phyloP scores from a whole-genome alignment of 2,113 vertebrate species.

The Megaptera novaeangliae region DNA sequence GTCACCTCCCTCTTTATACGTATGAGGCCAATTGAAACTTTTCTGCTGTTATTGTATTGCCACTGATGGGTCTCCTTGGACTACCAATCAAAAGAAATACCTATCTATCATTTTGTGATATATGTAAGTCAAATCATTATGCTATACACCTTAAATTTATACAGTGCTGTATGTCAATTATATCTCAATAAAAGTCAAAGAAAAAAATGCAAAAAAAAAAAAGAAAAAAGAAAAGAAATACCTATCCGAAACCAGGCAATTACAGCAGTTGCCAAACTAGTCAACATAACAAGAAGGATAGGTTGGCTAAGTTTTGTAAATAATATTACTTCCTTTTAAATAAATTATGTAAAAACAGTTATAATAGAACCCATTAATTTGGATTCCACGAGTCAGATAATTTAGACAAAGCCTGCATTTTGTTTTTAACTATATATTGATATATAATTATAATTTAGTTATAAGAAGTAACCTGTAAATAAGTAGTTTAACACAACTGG shows the following conservation, averaged over 20 bases:
- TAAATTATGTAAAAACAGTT: constrained; percentile 1
- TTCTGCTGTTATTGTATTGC: neutral
- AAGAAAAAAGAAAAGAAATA: neutral
- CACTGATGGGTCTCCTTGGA: neutral
- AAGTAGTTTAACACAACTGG: neutral
- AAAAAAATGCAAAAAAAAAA: neutral
- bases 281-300: neutral
- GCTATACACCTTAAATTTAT: neutral
- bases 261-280: neutral
- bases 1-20: neutral
- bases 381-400: neutral
- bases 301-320: neutral
- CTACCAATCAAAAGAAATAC: neutral
- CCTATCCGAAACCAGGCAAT: neutral
- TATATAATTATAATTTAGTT: neutral
- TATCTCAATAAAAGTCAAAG: neutral
- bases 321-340: constrained; percentile 21
- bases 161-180: neutral
- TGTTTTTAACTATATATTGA: neutral
- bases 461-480: neutral
- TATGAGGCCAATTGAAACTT: neutral
- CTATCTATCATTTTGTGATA: neutral
- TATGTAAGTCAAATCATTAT: neutral
- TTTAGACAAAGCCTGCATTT: neutral
- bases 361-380: neutral